Evolutionary conservation across 2,888 invertebrate genomes (phyloP), one percentile per base, ranked within the genome.

Genomic region (Ceratothoa steindachneri): DNA sequence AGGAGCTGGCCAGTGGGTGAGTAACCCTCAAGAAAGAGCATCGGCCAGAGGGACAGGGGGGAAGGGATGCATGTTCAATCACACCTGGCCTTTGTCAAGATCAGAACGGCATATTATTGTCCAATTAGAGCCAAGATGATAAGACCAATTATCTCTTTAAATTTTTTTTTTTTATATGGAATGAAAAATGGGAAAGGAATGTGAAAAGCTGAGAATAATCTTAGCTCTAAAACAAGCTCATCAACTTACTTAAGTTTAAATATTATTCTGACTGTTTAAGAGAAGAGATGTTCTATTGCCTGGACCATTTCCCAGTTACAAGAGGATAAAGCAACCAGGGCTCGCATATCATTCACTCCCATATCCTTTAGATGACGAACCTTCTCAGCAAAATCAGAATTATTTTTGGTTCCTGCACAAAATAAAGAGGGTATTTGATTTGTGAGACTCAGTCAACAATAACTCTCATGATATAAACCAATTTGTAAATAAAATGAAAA

Each of bases 231-330:
- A 19, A 60, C 60, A 53, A 30, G 69, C 53, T 67, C 29, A 28
- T 53, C 67, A 53, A 67, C 55, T 24, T 30, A 30, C 67, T 30
- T 52, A 53, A 30, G 30, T 29, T 30, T 55, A 29, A 51, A n/a
- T n/a, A n/a, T n/a, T n/a, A n/a, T n/a, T n/a, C n/a, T n/a, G n/a
- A n/a, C n/a, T 55, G 30, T 72, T 75, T 80, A 92, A 89, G 91
- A 91, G 86, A 93, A 90, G 82, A 93, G 87, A 84, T 90, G 90
- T 85, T 97, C 96, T 69, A 95, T 95, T 80, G 97, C 96, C 84
- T 91, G 88, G 85, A 93, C 93, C 82, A 96, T 86, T 83, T 95
- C 92, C 97, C 97, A 97, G 84, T 94, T 91, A 84, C 91, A 92
- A 64, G 93, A 91, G 70, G 96, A 96, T 70, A 97, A 87, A 30